Conservation (phyloP, 2,888 invertebrate species). For the Blastobasis adustella region DNA sequence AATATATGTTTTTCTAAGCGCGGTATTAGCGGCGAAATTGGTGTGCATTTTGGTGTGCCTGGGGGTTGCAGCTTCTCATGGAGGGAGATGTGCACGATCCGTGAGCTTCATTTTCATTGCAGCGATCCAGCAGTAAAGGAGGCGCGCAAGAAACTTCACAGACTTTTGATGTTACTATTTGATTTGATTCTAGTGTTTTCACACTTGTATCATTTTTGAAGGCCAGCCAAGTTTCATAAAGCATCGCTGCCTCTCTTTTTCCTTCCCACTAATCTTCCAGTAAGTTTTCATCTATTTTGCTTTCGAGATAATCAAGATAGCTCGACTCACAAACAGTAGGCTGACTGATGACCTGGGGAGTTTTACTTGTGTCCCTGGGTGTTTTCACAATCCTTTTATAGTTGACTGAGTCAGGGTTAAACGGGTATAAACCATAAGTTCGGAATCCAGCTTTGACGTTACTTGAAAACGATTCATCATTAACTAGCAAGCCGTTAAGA, state of each 20-base stretch:
- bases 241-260: neutral
- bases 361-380: neutral
- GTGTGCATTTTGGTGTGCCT: no score
- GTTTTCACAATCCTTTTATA: conserved; percentile 1
- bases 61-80: no score
- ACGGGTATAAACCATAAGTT: conserved; percentile 16
- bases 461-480: conserved; percentile 10
- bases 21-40: no score
- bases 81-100: neutral
- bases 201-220: neutral
- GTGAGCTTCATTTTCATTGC: neutral
- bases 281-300: neutral
- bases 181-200: neutral
- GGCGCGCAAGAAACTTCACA: neutral
- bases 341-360: neutral
- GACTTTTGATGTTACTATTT: neutral
- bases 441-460: conserved; percentile 15
- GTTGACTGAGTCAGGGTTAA: conserved; percentile 14
- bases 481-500: conserved; percentile 10
- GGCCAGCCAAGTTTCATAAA: neutral
- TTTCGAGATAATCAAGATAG: conserved; percentile 3
- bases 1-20: no score
- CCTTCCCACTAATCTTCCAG: neutral
- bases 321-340: conserved; percentile 1
- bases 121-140: neutral